A percentile compares a stretch with the other conserved stretches of the same genome.
phyloP scores from a whole-genome alignment of 2,888 invertebrate genomes.

The Aricia artaxerxes region DNA sequence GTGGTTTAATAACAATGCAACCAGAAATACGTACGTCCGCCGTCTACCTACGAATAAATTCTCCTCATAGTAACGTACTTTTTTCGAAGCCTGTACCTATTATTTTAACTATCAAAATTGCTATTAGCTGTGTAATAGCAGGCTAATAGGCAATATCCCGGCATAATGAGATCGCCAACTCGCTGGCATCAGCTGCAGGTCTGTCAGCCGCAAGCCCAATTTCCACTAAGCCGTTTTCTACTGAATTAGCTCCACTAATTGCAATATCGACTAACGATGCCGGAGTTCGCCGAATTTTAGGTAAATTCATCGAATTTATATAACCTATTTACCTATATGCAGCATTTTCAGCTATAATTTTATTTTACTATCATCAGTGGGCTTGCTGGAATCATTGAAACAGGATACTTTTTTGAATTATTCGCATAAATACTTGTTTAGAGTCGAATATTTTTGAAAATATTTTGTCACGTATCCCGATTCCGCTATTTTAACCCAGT shows the following conservation, averaged over 20 bases:
- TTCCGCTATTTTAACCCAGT: no score
- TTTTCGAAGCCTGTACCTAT: no score
- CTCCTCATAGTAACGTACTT: no score
- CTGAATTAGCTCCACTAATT: constrained; percentile 40
- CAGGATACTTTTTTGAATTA: no score
- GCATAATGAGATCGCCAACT: constrained; percentile 23
- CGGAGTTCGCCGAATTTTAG: constrained; percentile 33
- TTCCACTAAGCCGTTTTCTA: constrained; percentile 38
- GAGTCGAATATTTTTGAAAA: no score
- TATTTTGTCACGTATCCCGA: no score
- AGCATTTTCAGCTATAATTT: neutral
- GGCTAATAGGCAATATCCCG: neutral
- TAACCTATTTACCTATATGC: neutral
- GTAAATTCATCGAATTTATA: neutral
- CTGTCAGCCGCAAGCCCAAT: constrained; percentile 39
- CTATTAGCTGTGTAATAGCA: neutral
- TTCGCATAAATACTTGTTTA: no score
- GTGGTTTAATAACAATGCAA: no score
- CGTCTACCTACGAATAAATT: no score
- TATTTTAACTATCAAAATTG: neutral
- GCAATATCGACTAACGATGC: constrained; percentile 32
- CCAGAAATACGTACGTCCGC: neutral
- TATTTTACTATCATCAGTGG: neutral
- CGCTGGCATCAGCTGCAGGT: constrained; percentile 32
- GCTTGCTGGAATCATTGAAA: no score